These are phyloP conservation scores for Halcyon chelicuti DNA, from an alignment of 2,797 vertebrate genomes.

Conservation along the genomic window DNA sequence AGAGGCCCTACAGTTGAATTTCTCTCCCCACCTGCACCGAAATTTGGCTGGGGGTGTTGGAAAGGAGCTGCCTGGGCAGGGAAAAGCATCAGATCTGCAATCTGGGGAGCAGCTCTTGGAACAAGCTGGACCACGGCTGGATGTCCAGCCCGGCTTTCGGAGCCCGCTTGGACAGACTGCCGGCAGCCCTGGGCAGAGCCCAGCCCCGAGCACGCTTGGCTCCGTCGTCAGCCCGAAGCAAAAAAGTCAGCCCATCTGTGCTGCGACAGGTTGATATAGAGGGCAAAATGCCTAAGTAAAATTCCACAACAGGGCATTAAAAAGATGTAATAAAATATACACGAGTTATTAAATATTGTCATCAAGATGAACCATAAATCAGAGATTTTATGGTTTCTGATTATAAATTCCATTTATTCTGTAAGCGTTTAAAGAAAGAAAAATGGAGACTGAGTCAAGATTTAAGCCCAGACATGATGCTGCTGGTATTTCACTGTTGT, in stretches of 20 bases:
- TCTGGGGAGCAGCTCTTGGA: not conserved
- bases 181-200: not conserved
- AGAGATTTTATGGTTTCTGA: constrained; percentile 76
- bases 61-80: not conserved
- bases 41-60: not conserved
- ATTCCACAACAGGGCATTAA: constrained; percentile 73
- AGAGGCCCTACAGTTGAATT: constrained; percentile 16
- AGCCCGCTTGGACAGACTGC: not conserved
- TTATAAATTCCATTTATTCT: constrained; percentile 80
- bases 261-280: constrained; percentile 58
- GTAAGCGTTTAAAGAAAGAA: constrained; percentile 77
- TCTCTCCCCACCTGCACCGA: not conserved
- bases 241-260: constrained; percentile 27
- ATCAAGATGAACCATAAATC: constrained; percentile 79
- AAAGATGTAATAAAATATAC: constrained; percentile 75
- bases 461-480: constrained; percentile 50
- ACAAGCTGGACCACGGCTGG: not conserved
- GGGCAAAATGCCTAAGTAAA: constrained; percentile 60
- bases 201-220: not conserved
- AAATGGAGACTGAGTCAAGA: constrained; percentile 68
- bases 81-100: not conserved
- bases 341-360: constrained; percentile 79
- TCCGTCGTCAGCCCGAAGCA: not conserved
- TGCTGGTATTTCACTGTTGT: constrained; percentile 53
- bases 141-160: not conserved